Evolutionary conservation across 2,797 vertebrate genomes (phyloP), one percentile per base, ranked within the genome.

Genomic region (Antennarius maculatus): DNA sequence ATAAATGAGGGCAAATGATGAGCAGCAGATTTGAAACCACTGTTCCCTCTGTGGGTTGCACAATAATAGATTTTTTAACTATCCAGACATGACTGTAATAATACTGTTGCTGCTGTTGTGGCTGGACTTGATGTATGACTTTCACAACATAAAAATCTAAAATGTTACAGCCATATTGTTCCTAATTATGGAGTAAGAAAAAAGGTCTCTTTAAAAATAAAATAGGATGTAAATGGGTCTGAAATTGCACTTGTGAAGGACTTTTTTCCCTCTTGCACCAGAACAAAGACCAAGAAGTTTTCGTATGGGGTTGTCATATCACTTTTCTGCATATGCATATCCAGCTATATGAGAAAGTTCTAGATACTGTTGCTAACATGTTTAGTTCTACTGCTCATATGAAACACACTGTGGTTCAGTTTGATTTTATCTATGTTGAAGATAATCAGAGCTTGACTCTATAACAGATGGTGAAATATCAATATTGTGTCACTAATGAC

Each of bases 221-320:
- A 17, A 29, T 7, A 53, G n/a, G 72, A 57, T 13, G 61, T 69
- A 79, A 74, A 45, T 46, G 27, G 46, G 51, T 59, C 18, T 78
- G 49, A 84, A 88, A 88, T 89, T 86, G 87, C 86, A 91, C 86
- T 90, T 91, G 76, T 74, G 64, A 83, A 65, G 42, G 54, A 42
- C 47, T 77, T 64, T 66, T 58, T 63, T 74, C 43, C 69, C 27
- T 79, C 62, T 71, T 69, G 37, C 69, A 79, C 45, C 54, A 68
- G 48, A 64, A 55, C 7, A 39, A 73, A 69, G 51, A 62, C 9
- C 54, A 66, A 76, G 54, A 72, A 28, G 50, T 61, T 11, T 51
- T 28, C 14, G 10, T 4, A 17, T 18, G 3, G 17, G 34, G 1
- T 45, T 23, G n/a, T 9, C 12, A 34, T 5, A 23, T 7, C n/a